Conservation (phyloP, 2,888 invertebrate genomes). For the Acrobasis repandana region DNA sequence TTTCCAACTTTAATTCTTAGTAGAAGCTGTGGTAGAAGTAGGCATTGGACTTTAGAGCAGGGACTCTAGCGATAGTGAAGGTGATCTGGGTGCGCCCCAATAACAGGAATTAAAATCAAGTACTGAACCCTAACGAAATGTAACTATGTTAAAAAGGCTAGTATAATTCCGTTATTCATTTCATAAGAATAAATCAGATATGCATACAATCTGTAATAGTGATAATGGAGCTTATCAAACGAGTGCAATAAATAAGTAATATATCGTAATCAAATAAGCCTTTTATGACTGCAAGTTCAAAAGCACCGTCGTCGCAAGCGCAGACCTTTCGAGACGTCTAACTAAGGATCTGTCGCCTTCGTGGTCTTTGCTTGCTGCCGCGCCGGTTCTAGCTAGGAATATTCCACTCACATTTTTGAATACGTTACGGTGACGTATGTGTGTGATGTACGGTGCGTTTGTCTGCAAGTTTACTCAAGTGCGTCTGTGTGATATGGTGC, state of each 20-base stretch:
- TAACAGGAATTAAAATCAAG: neutral
- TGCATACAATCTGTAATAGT: conserved; percentile 22
- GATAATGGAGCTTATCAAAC: conserved; percentile 22
- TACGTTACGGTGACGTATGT: conserved; percentile 44
- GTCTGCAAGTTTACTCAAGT: conserved; percentile 40
- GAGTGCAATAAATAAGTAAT: conserved; percentile 1
- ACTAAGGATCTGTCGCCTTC: neutral
- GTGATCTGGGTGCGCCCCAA: neutral
- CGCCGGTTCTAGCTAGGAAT: conserved; percentile 52
- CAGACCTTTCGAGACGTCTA: conserved; percentile 57
- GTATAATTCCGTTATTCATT: conserved; percentile 4
- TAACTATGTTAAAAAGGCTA: neutral
- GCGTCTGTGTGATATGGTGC: conserved; percentile 36
- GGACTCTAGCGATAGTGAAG: neutral
- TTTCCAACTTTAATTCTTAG: neutral
- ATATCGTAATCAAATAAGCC: conserved; percentile 24
- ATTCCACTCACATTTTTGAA: conserved; percentile 69
- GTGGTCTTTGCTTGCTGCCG: conserved; percentile 23
- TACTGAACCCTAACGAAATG: neutral
- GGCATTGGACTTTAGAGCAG: neutral
- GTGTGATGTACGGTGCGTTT: conserved; percentile 39
- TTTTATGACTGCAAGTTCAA: conserved; percentile 10
- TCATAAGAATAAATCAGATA: conserved; percentile 22
- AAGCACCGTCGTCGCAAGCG: neutral
- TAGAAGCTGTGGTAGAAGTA: neutral